Evolutionary conservation across 2,888 invertebrate species (phyloP), one percentile per base, ranked within the genome.

Genomic region (Cosmorhoe ocellata): DNA sequence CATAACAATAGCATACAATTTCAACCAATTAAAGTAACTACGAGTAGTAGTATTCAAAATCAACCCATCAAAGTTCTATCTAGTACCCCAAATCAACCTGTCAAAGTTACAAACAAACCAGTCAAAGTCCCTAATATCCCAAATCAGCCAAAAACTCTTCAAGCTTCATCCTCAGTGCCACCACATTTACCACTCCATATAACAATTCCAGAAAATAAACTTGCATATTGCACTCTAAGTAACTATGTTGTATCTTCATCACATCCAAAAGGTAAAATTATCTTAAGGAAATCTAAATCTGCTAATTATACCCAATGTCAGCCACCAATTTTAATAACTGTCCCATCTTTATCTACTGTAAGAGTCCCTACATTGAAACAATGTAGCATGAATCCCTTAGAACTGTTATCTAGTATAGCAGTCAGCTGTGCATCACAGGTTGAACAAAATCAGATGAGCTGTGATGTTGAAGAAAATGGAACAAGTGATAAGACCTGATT

Each of bases 251-350:
- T 38, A 30, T 43, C 42, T 3, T 22, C 42, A 22, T 27, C 22
- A 24, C 24, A 37, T 18, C 34, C 40, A 14, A 48, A 44, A 37
- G 53, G 53, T 1, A 44, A 44, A 33, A 49, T 53, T 24, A 14
- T 40, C 5, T 37, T 53, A 0, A 22, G 31, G 8, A 52, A 52
- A 11, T 37, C 48, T 10, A 53, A 45, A 22, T 32, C 38, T 8
- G 6, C 13, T 12, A 41, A 44, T 32, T 47, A 31, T 37, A 1
- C 27, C 44, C 44, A 40, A 18, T 32, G 34, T 22, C 48, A 53
- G 32, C 53, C 43, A 32, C 53, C 53, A 2, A 48, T 53, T 43
- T 31, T 53, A 14, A 48, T 53, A 27, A 53, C 44, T 28, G 44
- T 38, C 12, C 48, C 53, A 14, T 34, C 43, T 8, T 32, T 41